Evolutionary conservation across 2,888 invertebrate species (phyloP).

Genomic region (Hedychridium roseum): DNA sequence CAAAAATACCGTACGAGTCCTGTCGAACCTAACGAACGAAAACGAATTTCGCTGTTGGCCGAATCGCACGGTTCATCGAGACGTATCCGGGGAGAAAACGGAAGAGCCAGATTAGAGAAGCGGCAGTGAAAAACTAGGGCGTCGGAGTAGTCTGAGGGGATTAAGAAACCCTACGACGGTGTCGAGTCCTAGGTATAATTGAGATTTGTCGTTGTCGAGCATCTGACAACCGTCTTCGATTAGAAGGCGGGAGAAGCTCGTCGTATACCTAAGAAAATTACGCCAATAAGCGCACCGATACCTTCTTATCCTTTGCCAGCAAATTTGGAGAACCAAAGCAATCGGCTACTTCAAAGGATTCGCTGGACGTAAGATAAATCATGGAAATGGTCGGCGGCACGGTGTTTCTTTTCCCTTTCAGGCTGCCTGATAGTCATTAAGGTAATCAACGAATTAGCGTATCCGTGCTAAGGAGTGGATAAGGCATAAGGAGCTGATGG

Average conservation of each 20-base stretch:
- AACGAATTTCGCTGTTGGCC: no score
- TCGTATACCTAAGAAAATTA: no score
- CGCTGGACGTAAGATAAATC: constrained; percentile 31
- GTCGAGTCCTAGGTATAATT: constrained; percentile 37
- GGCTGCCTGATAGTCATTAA: constrained; percentile 53
- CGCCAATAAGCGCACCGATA: no score
- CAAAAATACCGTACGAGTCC: no score
- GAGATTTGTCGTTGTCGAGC: constrained; percentile 29
- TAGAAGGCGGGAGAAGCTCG: no score
- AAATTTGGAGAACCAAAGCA: no score
- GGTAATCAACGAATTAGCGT: constrained; percentile 59
- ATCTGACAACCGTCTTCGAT: neutral
- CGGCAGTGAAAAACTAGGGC: constrained; percentile 42
- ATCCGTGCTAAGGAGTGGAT: constrained; percentile 56
- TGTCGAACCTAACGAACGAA: no score
- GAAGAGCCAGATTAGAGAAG: no score
- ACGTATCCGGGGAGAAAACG: no score
- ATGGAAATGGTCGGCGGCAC: constrained; percentile 20
- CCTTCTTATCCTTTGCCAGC: no score
- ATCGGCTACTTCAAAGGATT: constrained; percentile 35
- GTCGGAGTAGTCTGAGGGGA: constrained; percentile 47
- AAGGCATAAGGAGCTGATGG: constrained; percentile 51
- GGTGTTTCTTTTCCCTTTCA: constrained; percentile 31
- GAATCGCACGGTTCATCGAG: no score
- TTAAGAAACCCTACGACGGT: constrained; percentile 54